phyloP scores from a whole-genome alignment of 2,797 vertebrate genomes.

The Alcedo atthis region DNA sequence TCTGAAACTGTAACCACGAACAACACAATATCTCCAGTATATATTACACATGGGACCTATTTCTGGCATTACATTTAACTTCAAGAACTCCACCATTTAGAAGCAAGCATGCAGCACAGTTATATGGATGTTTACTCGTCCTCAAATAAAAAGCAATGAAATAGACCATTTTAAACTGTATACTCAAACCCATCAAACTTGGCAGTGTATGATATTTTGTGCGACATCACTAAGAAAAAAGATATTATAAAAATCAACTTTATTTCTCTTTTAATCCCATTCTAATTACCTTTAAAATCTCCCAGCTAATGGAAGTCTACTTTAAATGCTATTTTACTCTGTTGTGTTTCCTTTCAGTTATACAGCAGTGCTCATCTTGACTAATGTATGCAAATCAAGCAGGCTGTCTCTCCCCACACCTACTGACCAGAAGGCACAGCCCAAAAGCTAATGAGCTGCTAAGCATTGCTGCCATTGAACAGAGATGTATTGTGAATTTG shows the following conservation, averaged over 20 bases:
- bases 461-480: constrained; percentile 44
- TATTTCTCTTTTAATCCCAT: neutral
- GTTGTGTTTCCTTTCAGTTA: neutral
- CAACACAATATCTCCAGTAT: neutral
- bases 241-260: neutral
- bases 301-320: neutral
- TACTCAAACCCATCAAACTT: neutral
- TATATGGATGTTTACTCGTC: neutral
- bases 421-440: constrained; percentile 44
- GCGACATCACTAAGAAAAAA: neutral
- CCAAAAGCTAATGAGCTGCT: constrained; percentile 69
- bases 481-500: constrained; percentile 52
- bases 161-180: neutral
- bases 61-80: neutral
- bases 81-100: neutral
- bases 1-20: neutral
- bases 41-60: neutral
- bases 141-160: neutral
- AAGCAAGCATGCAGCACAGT: neutral
- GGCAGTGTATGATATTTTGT: neutral
- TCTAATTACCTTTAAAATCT: constrained; percentile 1
- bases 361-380: neutral
- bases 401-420: constrained; percentile 33
- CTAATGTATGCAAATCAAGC: constrained; percentile 34
- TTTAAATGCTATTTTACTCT: neutral